These are phyloP conservation scores for Struthidea cinerea DNA, from an alignment of 2,113 vertebrate genomes.

Conservation along the genomic window DNA sequence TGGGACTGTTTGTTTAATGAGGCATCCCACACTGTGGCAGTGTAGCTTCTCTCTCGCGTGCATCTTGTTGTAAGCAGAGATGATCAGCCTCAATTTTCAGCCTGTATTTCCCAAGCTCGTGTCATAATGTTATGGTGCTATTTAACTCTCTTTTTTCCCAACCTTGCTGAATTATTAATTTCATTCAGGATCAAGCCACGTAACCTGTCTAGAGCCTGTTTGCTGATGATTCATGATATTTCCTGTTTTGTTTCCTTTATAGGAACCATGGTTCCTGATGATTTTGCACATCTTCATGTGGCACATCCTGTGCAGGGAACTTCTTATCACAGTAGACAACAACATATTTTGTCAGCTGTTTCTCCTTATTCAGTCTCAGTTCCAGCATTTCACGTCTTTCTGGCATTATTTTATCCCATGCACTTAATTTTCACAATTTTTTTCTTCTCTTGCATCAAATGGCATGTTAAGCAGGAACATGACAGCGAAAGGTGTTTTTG, in stretches of 20 bases:
- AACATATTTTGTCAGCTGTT: conserved; percentile 42
- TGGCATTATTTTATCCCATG: neutral
- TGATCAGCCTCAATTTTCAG: conserved; percentile 14
- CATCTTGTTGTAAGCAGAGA: neutral
- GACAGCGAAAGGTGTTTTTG: neutral
- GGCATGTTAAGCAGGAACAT: neutral
- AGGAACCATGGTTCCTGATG: conserved; percentile 37
- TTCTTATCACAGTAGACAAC: neutral
- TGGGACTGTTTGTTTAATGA: conserved; percentile 17
- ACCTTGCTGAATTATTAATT: neutral
- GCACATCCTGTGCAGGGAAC: conserved; percentile 47
- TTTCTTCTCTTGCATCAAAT: neutral
- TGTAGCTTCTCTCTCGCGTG: rapidly evolving
- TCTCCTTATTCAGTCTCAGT: neutral
- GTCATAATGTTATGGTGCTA: neutral
- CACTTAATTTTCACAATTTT: neutral
- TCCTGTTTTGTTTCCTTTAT: conserved; percentile 75
- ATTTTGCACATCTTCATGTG: conserved; percentile 56
- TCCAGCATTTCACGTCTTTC: neutral
- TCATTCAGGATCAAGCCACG: neutral
- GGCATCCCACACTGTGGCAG: neutral
- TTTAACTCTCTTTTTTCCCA: neutral
- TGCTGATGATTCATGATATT: conserved; percentile 62
- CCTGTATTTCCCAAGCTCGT: neutral
- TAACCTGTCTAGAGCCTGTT: conserved; percentile 10